phyloP scores from a whole-genome alignment of 1,140 invertebrate genomes.

The Drosophila yakuba region DNA sequence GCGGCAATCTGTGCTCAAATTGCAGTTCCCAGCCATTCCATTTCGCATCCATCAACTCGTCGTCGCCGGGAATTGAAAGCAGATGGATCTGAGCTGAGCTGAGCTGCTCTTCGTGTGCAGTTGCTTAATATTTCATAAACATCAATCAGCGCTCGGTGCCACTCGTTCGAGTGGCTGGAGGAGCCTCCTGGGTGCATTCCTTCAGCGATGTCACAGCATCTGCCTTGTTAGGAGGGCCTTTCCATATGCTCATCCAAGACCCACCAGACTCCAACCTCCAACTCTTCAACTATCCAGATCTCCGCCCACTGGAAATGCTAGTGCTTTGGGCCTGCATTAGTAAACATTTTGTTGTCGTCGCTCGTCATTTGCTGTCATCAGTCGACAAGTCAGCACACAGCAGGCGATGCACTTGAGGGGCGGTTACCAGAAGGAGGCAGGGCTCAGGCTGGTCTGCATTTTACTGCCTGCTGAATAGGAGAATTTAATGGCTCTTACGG shows the following conservation, averaged over 20 bases:
- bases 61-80: conserved; percentile 3
- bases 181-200: conserved; percentile 36
- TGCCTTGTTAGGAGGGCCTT: conserved; percentile 39
- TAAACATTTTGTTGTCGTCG: conserved; percentile 76
- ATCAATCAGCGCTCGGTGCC: conserved; percentile 58
- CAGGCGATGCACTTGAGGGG: conserved; percentile 22
- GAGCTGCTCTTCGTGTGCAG: conserved; percentile 24
- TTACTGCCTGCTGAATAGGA: conserved; percentile 33
- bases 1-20: conserved; percentile 11
- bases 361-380: conserved; percentile 70
- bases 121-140: conserved; percentile 75
- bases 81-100: conserved; percentile 21
- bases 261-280: neutral
- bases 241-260: conserved; percentile 8
- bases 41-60: conserved; percentile 21
- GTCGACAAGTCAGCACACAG: conserved; percentile 40
- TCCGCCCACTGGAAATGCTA: neutral
- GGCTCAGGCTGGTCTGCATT: conserved; percentile 23
- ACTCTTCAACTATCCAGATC: too few relatives aligned
- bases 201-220: conserved; percentile 29
- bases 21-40: conserved; percentile 6
- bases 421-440: neutral
- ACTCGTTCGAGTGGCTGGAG: conserved; percentile 10
- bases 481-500: conserved; percentile 68
- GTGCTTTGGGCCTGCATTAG: conserved; percentile 58